Conservation (phyloP, 2,113 vertebrate species). For the Crotophaga sulcirostris region DNA sequence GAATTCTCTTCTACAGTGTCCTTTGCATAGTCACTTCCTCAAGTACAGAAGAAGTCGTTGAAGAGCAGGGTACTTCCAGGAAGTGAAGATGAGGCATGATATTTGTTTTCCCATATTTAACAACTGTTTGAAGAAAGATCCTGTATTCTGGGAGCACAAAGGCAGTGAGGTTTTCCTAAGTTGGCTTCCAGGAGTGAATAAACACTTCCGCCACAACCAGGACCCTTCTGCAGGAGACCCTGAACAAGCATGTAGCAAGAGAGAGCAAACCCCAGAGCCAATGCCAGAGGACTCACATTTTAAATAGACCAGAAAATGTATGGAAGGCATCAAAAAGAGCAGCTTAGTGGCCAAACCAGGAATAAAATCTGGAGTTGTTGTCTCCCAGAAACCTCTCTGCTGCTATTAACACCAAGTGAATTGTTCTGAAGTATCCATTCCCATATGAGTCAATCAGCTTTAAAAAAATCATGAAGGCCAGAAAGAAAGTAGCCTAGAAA, state of each 20-base stretch:
- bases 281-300: background rate
- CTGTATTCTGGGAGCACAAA: background rate
- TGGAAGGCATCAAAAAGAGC: background rate
- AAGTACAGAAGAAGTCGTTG: background rate
- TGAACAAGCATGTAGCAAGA: background rate
- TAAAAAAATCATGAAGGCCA: background rate
- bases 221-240: background rate
- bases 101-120: background rate
- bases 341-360: background rate
- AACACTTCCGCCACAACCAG: background rate
- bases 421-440: background rate
- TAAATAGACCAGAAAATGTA: background rate
- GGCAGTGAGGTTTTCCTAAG: background rate
- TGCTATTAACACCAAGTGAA: background rate
- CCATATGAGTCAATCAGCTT: background rate
- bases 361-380: background rate
- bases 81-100: background rate
- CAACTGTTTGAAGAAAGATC: background rate
- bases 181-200: background rate
- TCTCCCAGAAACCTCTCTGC: background rate
- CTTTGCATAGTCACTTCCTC: background rate
- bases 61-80: background rate
- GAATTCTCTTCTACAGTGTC: background rate
- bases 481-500: background rate
- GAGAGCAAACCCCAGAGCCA: background rate